These are phyloP conservation scores for Odontamblyopus rebecca DNA, from an alignment of 2,797 vertebrate genomes.

Conservation along the genomic window DNA sequence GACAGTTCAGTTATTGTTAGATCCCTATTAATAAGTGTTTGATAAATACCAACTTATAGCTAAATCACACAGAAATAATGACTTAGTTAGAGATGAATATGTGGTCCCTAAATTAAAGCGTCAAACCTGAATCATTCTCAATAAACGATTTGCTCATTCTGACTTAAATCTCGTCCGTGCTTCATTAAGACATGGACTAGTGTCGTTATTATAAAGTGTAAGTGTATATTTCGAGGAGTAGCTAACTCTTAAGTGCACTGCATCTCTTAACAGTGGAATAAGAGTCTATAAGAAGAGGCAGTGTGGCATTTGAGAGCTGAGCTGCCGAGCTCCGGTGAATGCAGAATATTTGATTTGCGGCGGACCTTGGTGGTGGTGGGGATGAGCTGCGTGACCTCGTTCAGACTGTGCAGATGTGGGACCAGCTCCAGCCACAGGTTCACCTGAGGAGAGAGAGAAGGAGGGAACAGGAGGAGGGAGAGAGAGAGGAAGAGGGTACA, in stretches of 20 bases:
- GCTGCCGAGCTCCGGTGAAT: neutral
- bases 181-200: no score
- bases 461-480: neutral
- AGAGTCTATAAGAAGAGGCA: neutral
- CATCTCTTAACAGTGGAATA: neutral
- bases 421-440: constrained; percentile 98
- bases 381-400: constrained; percentile 96
- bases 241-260: neutral
- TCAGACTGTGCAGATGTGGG: constrained; percentile 97
- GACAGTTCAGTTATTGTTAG: no score
- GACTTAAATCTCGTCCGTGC: no score
- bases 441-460: constrained; percentile 48
- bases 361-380: constrained; percentile 94
- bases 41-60: no score
- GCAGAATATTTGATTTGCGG: constrained; percentile 13
- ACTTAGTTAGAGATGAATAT: no score
- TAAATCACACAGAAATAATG: no score
- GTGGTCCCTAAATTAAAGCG: no score
- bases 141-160: no score
- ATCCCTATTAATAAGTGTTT: no score
- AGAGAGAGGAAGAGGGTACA: neutral
- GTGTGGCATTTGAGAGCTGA: neutral
- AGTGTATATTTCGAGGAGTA: neutral
- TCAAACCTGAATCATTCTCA: no score
- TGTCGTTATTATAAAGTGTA: no score